These are phyloP conservation scores for Mirounga angustirostris DNA, from an alignment of 2,113 vertebrate genomes.

Conservation along the genomic window DNA sequence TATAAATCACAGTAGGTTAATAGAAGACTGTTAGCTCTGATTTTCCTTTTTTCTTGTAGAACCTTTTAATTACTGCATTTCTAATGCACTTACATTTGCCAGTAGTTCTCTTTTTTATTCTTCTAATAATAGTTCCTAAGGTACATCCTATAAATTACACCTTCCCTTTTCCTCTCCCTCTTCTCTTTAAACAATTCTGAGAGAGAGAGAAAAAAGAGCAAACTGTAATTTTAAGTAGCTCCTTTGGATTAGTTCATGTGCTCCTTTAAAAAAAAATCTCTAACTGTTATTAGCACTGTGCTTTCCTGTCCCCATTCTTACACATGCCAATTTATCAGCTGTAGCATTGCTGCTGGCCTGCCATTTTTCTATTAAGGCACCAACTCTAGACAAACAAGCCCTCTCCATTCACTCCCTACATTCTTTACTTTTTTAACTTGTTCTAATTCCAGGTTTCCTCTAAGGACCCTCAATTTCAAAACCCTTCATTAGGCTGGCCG, in stretches of 20 bases:
- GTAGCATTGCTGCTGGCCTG: neutral
- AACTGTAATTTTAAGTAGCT: constrained; percentile 73
- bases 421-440: constrained; percentile 74
- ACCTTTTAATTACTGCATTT: constrained; percentile 78
- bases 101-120: constrained; percentile 72
- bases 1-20: constrained; percentile 56
- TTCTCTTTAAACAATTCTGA: constrained; percentile 71
- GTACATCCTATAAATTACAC: constrained; percentile 73
- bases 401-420: constrained; percentile 69
- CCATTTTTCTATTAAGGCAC: constrained; percentile 54
- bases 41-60: constrained; percentile 67
- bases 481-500: constrained; percentile 62
- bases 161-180: constrained; percentile 60
- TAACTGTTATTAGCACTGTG: constrained; percentile 52
- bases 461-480: constrained; percentile 72
- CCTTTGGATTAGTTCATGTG: constrained; percentile 63
- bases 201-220: constrained; percentile 29
- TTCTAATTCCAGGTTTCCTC: constrained; percentile 75
- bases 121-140: constrained; percentile 73
- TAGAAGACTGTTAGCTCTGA: constrained; percentile 47
- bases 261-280: neutral
- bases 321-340: constrained; percentile 53
- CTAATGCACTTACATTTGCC: constrained; percentile 65
- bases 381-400: constrained; percentile 67
- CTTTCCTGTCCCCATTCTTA: constrained; percentile 41